Percentiles rank a stretch among this genome's conserved stretches.
phyloP scores from a whole-genome alignment of 2,113 vertebrate genomes.

The Dicrurus megarhynchus region DNA sequence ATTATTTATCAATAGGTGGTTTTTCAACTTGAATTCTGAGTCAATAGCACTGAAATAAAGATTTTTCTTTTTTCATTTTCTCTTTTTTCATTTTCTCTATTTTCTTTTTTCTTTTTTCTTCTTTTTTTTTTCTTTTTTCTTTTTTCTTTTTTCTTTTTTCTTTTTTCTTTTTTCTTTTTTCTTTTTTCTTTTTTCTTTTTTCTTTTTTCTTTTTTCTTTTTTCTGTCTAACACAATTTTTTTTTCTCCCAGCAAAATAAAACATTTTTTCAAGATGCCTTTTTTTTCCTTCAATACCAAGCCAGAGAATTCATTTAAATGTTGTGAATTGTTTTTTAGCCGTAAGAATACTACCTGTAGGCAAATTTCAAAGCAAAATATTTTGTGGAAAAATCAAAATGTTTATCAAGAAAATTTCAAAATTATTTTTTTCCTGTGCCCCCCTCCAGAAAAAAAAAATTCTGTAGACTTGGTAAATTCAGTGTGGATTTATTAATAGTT shows the following conservation, averaged over 20 bases:
- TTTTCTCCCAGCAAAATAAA: neutral
- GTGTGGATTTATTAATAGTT: neutral
- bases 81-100: no score
- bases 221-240: neutral
- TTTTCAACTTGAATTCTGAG: neutral
- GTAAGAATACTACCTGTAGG: neutral
- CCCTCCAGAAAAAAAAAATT: accelerated
- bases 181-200: no score
- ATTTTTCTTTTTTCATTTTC: neutral
- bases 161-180: no score
- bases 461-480: neutral
- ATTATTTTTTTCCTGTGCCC: neutral
- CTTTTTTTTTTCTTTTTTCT: no score
- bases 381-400: neutral
- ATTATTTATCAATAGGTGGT: neutral
- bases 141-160: no score
- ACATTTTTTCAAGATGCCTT: neutral
- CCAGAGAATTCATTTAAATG: neutral
- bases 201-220: no score
- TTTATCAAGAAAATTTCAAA: neutral
- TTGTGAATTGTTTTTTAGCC: neutral
- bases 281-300: neutral
- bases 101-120: neutral
- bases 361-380: neutral
- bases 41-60: neutral